These are phyloP conservation scores for Mormyrops attenuatus DNA, from an alignment of 2,797 vertebrate species.

Conservation along the genomic window DNA sequence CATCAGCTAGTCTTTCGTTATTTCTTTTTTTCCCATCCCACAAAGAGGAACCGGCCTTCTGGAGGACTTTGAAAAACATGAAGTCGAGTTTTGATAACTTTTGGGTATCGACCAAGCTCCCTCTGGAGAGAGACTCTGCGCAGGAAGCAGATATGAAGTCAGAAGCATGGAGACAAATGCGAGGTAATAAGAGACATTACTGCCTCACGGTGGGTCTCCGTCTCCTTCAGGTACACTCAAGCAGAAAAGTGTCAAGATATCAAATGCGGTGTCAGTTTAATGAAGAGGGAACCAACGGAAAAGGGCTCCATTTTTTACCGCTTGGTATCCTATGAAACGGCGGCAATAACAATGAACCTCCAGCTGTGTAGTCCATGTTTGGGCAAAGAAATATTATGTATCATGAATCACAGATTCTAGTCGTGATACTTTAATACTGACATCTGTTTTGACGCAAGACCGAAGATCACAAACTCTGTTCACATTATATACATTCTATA, in stretches of 20 bases:
- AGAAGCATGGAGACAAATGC: constrained; percentile 37
- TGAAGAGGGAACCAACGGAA: background rate
- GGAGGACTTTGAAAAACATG: constrained; percentile 51
- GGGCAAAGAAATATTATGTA: background rate
- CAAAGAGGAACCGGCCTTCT: constrained; percentile 22
- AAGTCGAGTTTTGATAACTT: constrained; percentile 48
- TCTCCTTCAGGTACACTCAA: constrained; percentile 37
- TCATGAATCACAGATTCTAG: background rate
- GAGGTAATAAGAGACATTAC: constrained; percentile 50
- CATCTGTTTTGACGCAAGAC: background rate
- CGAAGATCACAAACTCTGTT: background rate
- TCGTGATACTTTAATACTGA: background rate
- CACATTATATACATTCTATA: background rate
- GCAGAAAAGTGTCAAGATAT: constrained; percentile 33
- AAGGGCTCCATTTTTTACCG: constrained; percentile 5
- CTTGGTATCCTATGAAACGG: background rate
- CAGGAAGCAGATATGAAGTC: constrained; percentile 48
- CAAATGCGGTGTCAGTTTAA: constrained; percentile 21
- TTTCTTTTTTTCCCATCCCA: background rate
- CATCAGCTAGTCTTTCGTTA: background rate
- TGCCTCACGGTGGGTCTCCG: constrained; percentile 38
- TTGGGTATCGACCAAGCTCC: constrained; percentile 44
- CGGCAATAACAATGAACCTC: background rate
- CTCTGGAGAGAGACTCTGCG: constrained; percentile 38
- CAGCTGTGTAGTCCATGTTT: background rate